Evolutionary conservation across 2,888 invertebrate species (phyloP), one percentile per base, ranked within the genome.

Genomic region (Fragum sueziense): DNA sequence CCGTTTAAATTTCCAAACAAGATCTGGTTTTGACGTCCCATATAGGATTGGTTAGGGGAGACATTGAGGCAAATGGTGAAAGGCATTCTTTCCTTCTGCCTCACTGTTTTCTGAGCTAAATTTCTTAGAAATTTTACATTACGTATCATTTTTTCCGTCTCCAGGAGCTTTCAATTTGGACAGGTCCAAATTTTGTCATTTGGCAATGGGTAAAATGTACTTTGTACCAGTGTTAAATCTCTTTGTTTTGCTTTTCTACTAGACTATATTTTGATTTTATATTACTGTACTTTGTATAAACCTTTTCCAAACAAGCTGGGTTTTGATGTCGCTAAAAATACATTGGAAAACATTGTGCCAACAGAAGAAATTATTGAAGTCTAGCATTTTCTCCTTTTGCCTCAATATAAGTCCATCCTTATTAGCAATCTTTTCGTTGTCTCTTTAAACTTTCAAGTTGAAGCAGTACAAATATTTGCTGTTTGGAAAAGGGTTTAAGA

Each of bases 1-100:
- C 41, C 41, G 11, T 41, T 17, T 41, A 41, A 41, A 11, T 41
- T 41, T 41, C 41, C 41, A 11, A 11, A 41, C 41, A 41, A 9
- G 11, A 41, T 41, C 41, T 11, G 41, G 11, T 11, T 41, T 41
- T 17, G 17, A 9, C 17, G 41, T 11, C 14, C 6, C 14, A 52
- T 14, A 7, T 17, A 52, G 22, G 22, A 6, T 52, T 52, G 52
- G 6, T 52, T 52, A 14, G n/a, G n/a, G 52, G 22, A 52, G 9
- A 52, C n/a, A 52, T 52, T 52, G 52, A n/a, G 52, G 52, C 11
- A 52, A 52, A 52, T n/a, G 52, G 52, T 14, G 52, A 52, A 52
- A 52, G 6, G 52, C 52, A 52, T 14, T 52, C 22, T 52, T 22
- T 52, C 52, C 52, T 52, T n/a, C 22, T 52, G 11, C n/a, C 52